A percentile compares a stretch with the other conserved stretches of the same genome.
Evolutionary conservation across 2,888 invertebrate genomes (phyloP).

Genomic region (Ochropleura leucogaster): DNA sequence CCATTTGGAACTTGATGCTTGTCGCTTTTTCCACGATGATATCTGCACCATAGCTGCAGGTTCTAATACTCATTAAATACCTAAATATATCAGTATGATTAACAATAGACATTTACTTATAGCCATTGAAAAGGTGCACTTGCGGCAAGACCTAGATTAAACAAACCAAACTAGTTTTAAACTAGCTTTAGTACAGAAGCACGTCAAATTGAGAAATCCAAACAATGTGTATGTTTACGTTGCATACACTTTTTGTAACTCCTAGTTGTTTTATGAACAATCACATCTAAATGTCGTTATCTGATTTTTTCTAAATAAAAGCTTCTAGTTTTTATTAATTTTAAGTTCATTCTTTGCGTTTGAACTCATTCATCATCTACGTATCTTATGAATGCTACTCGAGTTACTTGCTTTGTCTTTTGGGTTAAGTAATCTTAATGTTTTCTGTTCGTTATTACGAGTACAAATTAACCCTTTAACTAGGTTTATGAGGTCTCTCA

Average conservation of each 20-base stretch:
- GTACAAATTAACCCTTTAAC: slow-evolving; percentile 26
- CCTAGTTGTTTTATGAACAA: background rate
- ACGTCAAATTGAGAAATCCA: slow-evolving; percentile 35
- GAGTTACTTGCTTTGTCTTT: slow-evolving; percentile 21
- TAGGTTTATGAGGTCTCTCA: slow-evolving; percentile 20
- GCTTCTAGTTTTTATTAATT: slow-evolving; percentile 1
- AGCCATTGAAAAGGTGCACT: slow-evolving; percentile 32
- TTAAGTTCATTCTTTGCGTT: slow-evolving; percentile 13
- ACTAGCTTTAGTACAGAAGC: slow-evolving; percentile 26
- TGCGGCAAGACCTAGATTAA: slow-evolving; percentile 40
- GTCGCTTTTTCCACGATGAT: background rate
- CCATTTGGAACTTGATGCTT: background rate
- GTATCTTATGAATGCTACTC: slow-evolving; percentile 26
- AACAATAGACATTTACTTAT: slow-evolving; percentile 33
- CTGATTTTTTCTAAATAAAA: background rate
- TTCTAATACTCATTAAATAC: background rate
- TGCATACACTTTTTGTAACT: background rate
- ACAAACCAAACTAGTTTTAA: slow-evolving; percentile 39
- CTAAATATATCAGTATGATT: slow-evolving; percentile 3
- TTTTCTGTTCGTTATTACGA: slow-evolving; percentile 14
- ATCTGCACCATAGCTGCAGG: too few relatives aligned
- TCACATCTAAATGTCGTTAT: slow-evolving; percentile 1
- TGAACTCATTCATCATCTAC: slow-evolving; percentile 29
- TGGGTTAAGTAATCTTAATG: slow-evolving; percentile 48
- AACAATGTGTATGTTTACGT: slow-evolving; percentile 16